A percentile compares a stretch with the other conserved stretches of the same genome.
These are phyloP conservation scores for Eulacestoma nigropectus DNA, from an alignment of 2,113 vertebrate genomes.

Conservation along the genomic window DNA sequence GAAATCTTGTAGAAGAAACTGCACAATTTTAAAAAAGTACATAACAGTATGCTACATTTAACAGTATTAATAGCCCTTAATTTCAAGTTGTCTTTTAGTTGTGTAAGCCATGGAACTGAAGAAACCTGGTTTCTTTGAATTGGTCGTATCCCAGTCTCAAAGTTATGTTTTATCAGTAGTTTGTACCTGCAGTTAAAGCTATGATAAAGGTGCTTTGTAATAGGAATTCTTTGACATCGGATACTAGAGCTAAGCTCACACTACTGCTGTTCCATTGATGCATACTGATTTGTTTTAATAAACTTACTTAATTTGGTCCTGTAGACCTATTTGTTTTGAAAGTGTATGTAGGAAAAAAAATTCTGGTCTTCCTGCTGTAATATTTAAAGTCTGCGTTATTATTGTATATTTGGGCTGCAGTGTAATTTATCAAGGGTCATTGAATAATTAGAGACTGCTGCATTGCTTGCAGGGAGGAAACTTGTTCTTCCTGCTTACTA, in stretches of 20 bases:
- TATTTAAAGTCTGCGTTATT: not conserved
- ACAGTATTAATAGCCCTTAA: not conserved
- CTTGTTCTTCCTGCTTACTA: not conserved
- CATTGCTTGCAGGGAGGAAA: not conserved
- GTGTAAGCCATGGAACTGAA: not conserved
- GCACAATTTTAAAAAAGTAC: not conserved
- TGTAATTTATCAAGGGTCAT: not conserved
- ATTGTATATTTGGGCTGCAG: not conserved
- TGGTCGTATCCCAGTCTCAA: not conserved
- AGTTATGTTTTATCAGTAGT: not conserved
- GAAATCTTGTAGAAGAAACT: not conserved
- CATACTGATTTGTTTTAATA: not conserved
- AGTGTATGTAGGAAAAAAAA: not conserved
- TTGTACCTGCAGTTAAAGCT: not conserved
- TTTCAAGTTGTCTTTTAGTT: not conserved
- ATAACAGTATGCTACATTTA: not conserved
- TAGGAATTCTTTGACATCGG: not conserved
- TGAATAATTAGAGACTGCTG: not conserved
- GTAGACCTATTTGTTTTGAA: not conserved
- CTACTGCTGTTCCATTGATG: not conserved
- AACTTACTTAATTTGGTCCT: not conserved
- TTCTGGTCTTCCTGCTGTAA: not conserved
- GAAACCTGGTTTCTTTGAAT: not conserved
- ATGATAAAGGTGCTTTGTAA: not conserved
- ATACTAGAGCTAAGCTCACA: not conserved